These are phyloP conservation scores for Microctenopoma stevenorrisi DNA, from an alignment of 2,797 vertebrate species.

Conservation along the genomic window DNA sequence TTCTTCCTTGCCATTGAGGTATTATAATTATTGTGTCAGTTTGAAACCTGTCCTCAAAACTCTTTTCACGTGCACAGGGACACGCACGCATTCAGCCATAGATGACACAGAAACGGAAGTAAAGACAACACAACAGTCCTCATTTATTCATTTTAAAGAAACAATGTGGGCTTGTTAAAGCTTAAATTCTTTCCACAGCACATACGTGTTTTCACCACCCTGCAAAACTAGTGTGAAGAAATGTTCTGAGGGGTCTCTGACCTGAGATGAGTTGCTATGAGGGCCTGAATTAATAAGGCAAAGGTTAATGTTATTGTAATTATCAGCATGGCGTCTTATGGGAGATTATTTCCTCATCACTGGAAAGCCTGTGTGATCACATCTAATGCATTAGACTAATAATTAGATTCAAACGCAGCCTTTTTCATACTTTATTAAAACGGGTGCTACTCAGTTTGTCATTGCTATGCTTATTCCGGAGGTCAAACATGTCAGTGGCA, in stretches of 20 bases:
- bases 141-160: constrained; percentile 44
- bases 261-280: constrained; percentile 70
- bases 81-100: constrained; percentile 23
- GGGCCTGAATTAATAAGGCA: constrained; percentile 79
- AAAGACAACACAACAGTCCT: constrained; percentile 35
- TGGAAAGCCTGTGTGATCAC: constrained; percentile 79
- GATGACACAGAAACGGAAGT: constrained; percentile 36
- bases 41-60: constrained; percentile 61
- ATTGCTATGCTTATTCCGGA: constrained; percentile 78
- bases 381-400: constrained; percentile 84
- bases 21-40: constrained; percentile 73
- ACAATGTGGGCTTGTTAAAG: constrained; percentile 21
- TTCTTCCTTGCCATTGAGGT: constrained; percentile 71
- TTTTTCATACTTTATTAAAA: constrained; percentile 82
- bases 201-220: constrained; percentile 34
- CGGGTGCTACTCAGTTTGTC: constrained; percentile 67
- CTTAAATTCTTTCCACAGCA: constrained; percentile 41
- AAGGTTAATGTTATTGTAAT: constrained; percentile 87
- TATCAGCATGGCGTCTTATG: constrained; percentile 74
- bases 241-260: constrained; percentile 59
- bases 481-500: constrained; percentile 71
- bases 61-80: constrained; percentile 30
- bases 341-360: constrained; percentile 80
- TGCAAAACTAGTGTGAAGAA: constrained; percentile 54
- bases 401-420: constrained; percentile 79